Percentiles rank a stretch among this genome's conserved stretches.
phyloP scores from a whole-genome alignment of 2,888 invertebrate genomes.

The Rhodophaea formosa region DNA sequence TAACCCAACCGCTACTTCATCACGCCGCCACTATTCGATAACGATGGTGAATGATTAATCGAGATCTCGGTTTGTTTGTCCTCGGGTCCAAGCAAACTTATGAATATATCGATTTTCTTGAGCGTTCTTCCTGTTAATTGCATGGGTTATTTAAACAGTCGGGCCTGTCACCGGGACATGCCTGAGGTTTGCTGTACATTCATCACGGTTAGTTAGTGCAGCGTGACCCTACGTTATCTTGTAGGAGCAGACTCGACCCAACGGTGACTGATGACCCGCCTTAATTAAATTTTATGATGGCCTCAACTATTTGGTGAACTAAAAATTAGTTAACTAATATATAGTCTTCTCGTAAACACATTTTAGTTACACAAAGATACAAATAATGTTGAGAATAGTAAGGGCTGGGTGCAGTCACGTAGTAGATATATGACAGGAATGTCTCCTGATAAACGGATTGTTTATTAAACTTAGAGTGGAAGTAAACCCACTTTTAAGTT shows the following conservation, averaged over 20 bases:
- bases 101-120: conserved; percentile 70
- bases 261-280: conserved; percentile 75
- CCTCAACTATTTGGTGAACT: conserved; percentile 39
- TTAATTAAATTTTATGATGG: conserved; percentile 77
- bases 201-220: conserved; percentile 73
- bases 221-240: conserved; percentile 77
- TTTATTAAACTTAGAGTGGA: too few species aligned
- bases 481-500: too few species aligned
- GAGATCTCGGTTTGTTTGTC: conserved; percentile 65
- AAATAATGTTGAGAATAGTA: too few species aligned
- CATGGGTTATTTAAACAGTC: conserved; percentile 69
- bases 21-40: conserved; percentile 67
- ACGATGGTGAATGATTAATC: conserved; percentile 74
- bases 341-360: too few species aligned
- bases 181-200: conserved; percentile 78
- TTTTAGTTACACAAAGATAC: too few species aligned
- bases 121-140: conserved; percentile 57
- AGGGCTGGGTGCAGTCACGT: too few species aligned
- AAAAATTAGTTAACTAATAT: background rate
- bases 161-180: conserved; percentile 65
- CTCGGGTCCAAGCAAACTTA: conserved; percentile 69
- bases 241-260: conserved; percentile 64
- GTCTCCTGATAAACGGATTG: too few species aligned
- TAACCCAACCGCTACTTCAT: conserved; percentile 69
- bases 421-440: too few species aligned